Evolutionary conservation across 2,113 vertebrate species (phyloP), one percentile per base, ranked within the genome.

Genomic region (Rhagologus leucostigma): DNA sequence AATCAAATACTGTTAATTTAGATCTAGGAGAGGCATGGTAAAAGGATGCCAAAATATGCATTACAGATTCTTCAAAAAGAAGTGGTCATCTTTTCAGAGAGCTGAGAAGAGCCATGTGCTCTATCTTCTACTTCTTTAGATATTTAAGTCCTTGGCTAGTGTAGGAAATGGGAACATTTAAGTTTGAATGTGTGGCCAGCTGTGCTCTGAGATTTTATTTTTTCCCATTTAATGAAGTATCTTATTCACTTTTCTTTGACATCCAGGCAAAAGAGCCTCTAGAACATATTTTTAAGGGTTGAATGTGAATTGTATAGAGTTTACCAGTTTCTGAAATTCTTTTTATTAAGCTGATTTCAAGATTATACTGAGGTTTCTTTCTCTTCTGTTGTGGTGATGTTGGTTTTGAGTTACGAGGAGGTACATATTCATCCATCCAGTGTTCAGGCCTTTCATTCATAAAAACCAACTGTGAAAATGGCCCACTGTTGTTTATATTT

Each of bases 111-210:
- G 81, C 83, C 32, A 11, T n/a, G 6, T 75, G 87, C 74, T 90
- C 76, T 64, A 1, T 59, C 78, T 73, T 95, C 59, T 77, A 0
- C 75, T 86, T 60, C 89, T 87, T 94, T 74, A 64, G 83, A 68
- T 96, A 78, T 86, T 92, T 88, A 92, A 92, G 86, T 92, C 47
- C 59, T 94, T 89, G 68, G 71, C 87, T 95, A 84, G 29, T 74
- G 49, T 78, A 77, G 82, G 88, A 94, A 92, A 90, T 52, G 32
- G 69, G 88, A 81, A 94, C 60, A 44, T 92, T 88, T 86, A 74
- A 86, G 88, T 92, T 64, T 56, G 57, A 92, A 78, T 49, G 33
- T 68, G 59, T 87, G 65, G 68, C 93, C 85, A 93, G 35, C 88
- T 89, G 64, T 94, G 79, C 81, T 90, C 64, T 86, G 90, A 82